Base-by-base conservation (phyloP, 1,140 invertebrate species). In the Ostrea edulis region DNA sequence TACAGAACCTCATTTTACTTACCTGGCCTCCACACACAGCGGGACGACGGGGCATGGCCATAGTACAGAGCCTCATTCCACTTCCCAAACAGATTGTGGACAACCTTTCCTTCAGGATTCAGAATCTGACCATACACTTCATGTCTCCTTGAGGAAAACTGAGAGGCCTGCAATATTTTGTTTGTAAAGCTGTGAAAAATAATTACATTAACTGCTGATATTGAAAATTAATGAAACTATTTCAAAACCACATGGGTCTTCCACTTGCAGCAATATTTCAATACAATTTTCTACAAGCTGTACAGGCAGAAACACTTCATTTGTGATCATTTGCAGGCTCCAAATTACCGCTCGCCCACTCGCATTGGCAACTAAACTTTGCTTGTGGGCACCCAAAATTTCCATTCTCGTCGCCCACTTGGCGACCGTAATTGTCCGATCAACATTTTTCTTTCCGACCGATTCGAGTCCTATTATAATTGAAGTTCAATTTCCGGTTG, bases 51-150 rank as follows among this genome's bases (percentile, higher is more conserved):
- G 3, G 97, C 96, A 55, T 94, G 91, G 44, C 97, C 96, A 92
- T 97, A 97, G 94, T 97, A 97, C 58, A 98, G 94, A 0, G 96
- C 97, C 94, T 98, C 97, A 87, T 97, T 97, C 97, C 97, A 98
- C 94, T 97, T 97, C 0, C 97, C 97, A 94, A 97, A 97, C 65
- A 98, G 94, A 85, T 97, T 96, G 82, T 96, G 95, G 0, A 97
- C 95, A 2, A 96, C 95, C 92, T 96, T 96, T 20, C 96, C 96
- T 7, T 96, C 95, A 81, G 93, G 91, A 82, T 96, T 96, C 20
- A 95, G 94, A 52, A 98, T 96, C 4, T 95, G 95, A 55, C 97
- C 97, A 91, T 96, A 96, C 14, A 98, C 96, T 95, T 98, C 97
- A 95, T 97, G 97, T 25, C 97, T 95, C 93, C 97, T 97, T 55